Conservation (phyloP, 2,888 invertebrate species). For the Stenodema calcarata region DNA sequence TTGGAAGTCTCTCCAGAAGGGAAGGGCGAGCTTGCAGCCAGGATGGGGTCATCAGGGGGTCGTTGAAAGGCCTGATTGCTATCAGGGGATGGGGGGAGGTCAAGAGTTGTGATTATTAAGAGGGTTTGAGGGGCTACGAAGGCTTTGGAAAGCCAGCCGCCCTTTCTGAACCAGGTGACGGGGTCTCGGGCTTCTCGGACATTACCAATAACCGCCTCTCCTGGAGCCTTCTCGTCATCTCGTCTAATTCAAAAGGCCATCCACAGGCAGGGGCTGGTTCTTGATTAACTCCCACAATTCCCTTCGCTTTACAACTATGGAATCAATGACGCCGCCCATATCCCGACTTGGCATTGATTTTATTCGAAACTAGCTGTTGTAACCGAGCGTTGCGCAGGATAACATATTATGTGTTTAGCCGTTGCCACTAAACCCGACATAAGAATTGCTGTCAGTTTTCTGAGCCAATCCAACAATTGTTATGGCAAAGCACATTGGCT, state of each 20-base stretch:
- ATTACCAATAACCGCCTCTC: constrained; percentile 35
- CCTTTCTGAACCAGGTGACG: constrained; percentile 44
- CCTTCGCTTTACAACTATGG: background rate
- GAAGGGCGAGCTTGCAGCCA: background rate
- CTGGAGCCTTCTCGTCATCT: background rate
- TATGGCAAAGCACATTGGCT: too few relatives aligned
- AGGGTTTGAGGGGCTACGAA: constrained; percentile 5
- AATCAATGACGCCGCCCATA: background rate
- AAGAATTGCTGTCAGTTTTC: too few relatives aligned
- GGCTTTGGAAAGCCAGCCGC: background rate
- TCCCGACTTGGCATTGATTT: background rate
- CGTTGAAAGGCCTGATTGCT: constrained; percentile 41
- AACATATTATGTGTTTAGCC: too few relatives aligned
- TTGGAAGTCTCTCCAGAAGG: background rate
- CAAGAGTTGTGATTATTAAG: constrained; percentile 47
- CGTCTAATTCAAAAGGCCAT: constrained; percentile 20
- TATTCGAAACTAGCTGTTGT: too few relatives aligned
- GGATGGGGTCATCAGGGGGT: background rate
- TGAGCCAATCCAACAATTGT: too few relatives aligned
- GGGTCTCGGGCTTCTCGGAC: constrained; percentile 35
- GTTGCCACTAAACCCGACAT: too few relatives aligned
- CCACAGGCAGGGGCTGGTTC: background rate
- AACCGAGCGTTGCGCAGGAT: too few relatives aligned
- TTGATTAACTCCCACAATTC: constrained; percentile 17
- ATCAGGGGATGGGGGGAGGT: constrained; percentile 15